A percentile compares a stretch with the other conserved stretches of the same genome.
These are phyloP conservation scores for Sphenopsis melanotis DNA, from an alignment of 2,797 vertebrate genomes.

Conservation along the genomic window DNA sequence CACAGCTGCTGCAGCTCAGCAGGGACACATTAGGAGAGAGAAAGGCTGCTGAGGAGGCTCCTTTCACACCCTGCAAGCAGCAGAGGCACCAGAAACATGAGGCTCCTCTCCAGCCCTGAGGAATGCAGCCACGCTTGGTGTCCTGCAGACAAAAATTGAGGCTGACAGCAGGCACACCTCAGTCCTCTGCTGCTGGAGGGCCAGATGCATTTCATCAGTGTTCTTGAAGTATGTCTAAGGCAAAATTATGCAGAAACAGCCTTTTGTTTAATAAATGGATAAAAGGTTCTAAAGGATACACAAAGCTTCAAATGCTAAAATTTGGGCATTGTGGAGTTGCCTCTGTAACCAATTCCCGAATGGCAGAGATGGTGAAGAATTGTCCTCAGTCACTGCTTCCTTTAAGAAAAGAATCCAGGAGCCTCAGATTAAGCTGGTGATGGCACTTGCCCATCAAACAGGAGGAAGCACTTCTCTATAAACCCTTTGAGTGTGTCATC, in stretches of 20 bases:
- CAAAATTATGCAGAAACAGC: neutral
- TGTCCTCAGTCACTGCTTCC: neutral
- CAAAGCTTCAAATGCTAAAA: neutral
- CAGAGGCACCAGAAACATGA: accelerated
- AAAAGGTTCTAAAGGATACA: neutral
- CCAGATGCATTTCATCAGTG: neutral
- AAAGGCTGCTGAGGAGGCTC: neutral
- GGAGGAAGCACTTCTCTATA: neutral
- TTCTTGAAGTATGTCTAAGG: neutral
- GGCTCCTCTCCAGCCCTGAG: neutral
- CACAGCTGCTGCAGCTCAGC: neutral
- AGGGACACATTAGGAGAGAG: neutral
- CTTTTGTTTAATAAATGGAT: neutral
- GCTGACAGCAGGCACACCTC: neutral
- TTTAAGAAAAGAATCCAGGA: neutral
- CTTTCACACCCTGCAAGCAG: neutral
- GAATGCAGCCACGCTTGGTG: neutral
- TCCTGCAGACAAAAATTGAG: neutral
- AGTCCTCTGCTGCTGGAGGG: neutral
- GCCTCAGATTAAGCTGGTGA: neutral
- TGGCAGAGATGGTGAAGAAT: neutral
- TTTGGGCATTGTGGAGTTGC: neutral
- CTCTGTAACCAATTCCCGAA: accelerated
- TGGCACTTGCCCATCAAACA: neutral
- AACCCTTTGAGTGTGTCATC: neutral